These are phyloP conservation scores for Theonella swinhoei DNA, from an alignment of 37 sponge, comb jelly and placozoan genomes.

Conservation along the genomic window DNA sequence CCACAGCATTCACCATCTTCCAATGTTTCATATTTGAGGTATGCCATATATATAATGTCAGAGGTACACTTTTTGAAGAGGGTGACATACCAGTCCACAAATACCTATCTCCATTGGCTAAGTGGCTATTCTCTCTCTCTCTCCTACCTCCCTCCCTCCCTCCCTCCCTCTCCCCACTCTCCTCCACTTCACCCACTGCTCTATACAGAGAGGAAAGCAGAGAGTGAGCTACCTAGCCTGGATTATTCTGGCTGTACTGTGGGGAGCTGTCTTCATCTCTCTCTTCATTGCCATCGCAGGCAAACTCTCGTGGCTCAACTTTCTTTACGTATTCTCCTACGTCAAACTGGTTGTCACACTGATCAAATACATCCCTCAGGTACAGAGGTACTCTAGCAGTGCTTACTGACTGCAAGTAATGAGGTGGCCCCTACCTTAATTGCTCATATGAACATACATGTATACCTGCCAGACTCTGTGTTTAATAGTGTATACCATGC, in stretches of 20 bases:
- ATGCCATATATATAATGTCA: neutral
- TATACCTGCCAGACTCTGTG: no score
- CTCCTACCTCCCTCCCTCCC: neutral
- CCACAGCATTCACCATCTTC: conserved; percentile 77
- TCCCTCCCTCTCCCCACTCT: neutral
- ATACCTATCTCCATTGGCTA: neutral
- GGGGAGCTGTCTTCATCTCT: conserved; percentile 52
- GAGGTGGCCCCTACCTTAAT: no score
- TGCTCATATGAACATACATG: no score
- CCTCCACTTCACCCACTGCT: neutral
- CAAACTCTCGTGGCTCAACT: conserved; percentile 82
- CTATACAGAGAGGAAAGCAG: conserved; percentile 74
- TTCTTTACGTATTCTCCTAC: conserved; percentile 89
- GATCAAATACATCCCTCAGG: conserved; percentile 92
- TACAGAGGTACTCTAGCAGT: no score
- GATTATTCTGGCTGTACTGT: conserved; percentile 47
- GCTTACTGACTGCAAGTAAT: no score
- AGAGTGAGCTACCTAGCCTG: conserved; percentile 61
- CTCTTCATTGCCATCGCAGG: conserved; percentile 74
- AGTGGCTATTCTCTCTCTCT: no score
- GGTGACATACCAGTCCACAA: neutral
- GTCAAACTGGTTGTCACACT: conserved; percentile 95
- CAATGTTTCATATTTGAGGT: conserved; percentile 86
- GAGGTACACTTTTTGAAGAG: no score
- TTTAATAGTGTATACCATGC: no score